Percentiles rank a stretch among this genome's conserved stretches.
These are phyloP conservation scores for Elephas maximus DNA, from an alignment of 2,113 vertebrate species.

Conservation along the genomic window DNA sequence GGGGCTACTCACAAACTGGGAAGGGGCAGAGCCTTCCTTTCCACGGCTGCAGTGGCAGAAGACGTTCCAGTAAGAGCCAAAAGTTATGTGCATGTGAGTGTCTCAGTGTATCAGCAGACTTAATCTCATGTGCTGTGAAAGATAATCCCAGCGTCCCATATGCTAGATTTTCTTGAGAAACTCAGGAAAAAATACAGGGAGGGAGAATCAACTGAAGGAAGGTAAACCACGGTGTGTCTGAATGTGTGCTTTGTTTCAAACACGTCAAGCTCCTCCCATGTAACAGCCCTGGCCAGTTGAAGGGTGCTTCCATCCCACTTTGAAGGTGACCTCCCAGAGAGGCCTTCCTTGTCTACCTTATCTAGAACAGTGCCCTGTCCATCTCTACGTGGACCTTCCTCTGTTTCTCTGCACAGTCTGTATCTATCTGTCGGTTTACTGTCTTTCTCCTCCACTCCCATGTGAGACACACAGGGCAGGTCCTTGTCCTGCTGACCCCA, in stretches of 20 bases:
- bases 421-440: not conserved
- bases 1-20: not conserved
- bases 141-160: not conserved
- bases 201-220: not conserved
- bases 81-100: too few species aligned
- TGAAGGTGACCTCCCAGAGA: not conserved
- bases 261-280: not conserved
- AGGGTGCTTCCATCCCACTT: not conserved
- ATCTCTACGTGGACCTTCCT: not conserved
- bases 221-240: not conserved
- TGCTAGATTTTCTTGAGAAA: not conserved
- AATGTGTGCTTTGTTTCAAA: not conserved
- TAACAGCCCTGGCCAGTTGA: not conserved
- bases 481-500: not conserved
- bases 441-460: not conserved
- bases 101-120: not conserved
- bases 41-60: too few species aligned
- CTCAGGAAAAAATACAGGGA: too few species aligned
- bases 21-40: not conserved
- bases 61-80: not conserved
- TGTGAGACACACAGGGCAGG: not conserved
- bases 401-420: not conserved
- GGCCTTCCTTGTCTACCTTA: not conserved
- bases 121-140: too few species aligned
- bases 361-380: not conserved